Percentiles rank a stretch among this genome's conserved stretches.
These are phyloP conservation scores for Fulica atra DNA, from an alignment of 2,113 vertebrate species.

Conservation along the genomic window DNA sequence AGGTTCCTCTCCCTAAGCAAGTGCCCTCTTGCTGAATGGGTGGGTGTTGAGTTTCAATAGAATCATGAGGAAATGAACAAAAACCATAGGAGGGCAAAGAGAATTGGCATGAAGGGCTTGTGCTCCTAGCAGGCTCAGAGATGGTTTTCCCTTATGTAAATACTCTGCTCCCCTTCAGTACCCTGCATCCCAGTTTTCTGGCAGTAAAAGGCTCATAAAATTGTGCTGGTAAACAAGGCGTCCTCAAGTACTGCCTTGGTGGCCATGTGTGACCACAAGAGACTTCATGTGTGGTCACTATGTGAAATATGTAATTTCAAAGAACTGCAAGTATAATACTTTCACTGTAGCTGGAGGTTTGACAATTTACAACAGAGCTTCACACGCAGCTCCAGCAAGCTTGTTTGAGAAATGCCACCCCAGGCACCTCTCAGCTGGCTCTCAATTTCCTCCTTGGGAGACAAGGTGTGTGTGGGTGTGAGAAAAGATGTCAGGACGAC, in stretches of 20 bases:
- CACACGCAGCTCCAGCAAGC: not conserved
- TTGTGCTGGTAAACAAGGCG: not conserved
- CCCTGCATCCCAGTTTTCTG: not conserved
- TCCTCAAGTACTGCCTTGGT: not conserved
- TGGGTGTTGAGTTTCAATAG: not conserved
- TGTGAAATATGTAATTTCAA: not conserved
- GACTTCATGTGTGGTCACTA: constrained; percentile 15
- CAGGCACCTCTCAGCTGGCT: not conserved
- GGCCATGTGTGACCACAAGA: not conserved
- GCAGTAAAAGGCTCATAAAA: not conserved
- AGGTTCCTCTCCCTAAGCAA: not conserved
- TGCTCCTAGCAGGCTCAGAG: not conserved
- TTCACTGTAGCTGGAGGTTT: not conserved
- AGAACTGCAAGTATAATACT: not conserved
- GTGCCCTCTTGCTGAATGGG: not conserved
- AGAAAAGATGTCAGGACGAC: not conserved
- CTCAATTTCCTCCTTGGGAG: not conserved
- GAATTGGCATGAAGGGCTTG: not conserved
- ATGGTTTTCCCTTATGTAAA: not conserved
- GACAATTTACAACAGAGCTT: not conserved
- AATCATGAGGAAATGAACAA: not conserved
- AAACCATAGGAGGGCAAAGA: not conserved
- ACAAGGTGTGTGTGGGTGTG: not conserved
- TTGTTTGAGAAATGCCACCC: not conserved
- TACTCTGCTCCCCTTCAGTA: not conserved